Percentiles rank a stretch among this genome's conserved stretches.
Conservation (phyloP, 1,140 invertebrate genomes). For the Lordiphosa collinella region DNA sequence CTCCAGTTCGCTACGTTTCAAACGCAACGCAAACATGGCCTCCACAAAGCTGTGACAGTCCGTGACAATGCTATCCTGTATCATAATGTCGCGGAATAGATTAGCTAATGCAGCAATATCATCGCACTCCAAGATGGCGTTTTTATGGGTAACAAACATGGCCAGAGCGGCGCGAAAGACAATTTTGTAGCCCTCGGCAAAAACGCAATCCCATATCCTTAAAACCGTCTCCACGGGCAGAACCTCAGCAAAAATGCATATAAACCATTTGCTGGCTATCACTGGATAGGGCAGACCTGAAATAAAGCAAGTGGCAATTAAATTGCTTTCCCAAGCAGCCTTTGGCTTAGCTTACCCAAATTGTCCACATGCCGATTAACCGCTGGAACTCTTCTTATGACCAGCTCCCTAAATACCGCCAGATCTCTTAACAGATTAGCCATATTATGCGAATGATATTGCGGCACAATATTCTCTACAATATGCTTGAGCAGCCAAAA, state of each 20-base stretch:
- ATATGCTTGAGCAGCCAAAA: constrained; percentile 95
- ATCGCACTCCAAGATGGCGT: constrained; percentile 84
- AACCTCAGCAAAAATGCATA: constrained; percentile 95
- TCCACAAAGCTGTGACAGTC: constrained; percentile 90
- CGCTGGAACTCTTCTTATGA: constrained; percentile 89
- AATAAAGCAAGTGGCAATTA: background rate
- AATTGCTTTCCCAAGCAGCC: background rate
- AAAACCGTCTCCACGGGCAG: constrained; percentile 94
- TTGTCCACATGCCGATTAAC: constrained; percentile 89
- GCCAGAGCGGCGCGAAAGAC: constrained; percentile 90
- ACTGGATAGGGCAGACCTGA: constrained; percentile 89
- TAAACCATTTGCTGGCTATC: constrained; percentile 95
- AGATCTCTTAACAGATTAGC: constrained; percentile 92
- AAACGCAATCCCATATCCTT: constrained; percentile 96
- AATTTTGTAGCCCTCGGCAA: constrained; percentile 93
- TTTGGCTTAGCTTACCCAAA: constrained; percentile 80
- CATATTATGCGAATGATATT: constrained; percentile 94
- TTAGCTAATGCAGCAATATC: constrained; percentile 87
- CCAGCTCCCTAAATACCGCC: constrained; percentile 91
- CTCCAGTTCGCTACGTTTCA: constrained; percentile 82
- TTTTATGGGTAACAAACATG: constrained; percentile 86
- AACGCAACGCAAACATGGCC: constrained; percentile 85
- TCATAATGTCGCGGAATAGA: constrained; percentile 85
- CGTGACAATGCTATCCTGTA: constrained; percentile 84
- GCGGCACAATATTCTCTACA: constrained; percentile 91